Evolutionary conservation across 2,797 vertebrate genomes (phyloP), one percentile per base, ranked within the genome.

Genomic region (Platalea minor): DNA sequence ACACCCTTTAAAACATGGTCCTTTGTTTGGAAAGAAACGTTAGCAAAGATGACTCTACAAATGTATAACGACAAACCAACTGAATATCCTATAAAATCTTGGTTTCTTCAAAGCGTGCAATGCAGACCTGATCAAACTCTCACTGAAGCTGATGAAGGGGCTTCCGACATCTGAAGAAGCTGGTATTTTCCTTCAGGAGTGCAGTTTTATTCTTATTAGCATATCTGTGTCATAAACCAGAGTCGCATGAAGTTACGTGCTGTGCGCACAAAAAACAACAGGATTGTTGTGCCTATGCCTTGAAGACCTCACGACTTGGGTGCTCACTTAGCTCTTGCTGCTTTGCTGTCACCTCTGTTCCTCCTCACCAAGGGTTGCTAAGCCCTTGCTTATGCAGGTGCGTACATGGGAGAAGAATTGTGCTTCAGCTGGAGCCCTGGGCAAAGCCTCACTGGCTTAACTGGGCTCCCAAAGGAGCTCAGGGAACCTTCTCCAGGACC

Each of bases 81-180:
- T 5, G 28, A 56, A 2, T 19, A 23, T 37, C 59, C 57, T 13
- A 28, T 6, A 51, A 39, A 65, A 51, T 3, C 10, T 5, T 39
- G 24, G 0, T 0, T 5, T 65, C 37, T 60, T 23, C 4, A 0
- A 73, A 61, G 31, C 0, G 0, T 35, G 26, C 10, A 17, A 4
- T 3, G 29, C 37, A 61, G 70, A 39, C 13, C 9, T 28, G 61
- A 23, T 21, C 50, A 33, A 37, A 35, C 17, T 61, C 24, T 50
- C 29, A 7, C n/a, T 24, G 31, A 41, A 46, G 54, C 3, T 61
- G 50, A 10, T 4, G 2, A 12, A 67, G 41, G 17, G 14, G 25
- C 6, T 64, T 37, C 46, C 65, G 26, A 2, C 18, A 21, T 13
- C n/a, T 84, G 6, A 10, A 16, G 41, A 35, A 72, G 59, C 24